Conservation (phyloP, 2,113 vertebrate genomes). For the Zapornia atra region DNA sequence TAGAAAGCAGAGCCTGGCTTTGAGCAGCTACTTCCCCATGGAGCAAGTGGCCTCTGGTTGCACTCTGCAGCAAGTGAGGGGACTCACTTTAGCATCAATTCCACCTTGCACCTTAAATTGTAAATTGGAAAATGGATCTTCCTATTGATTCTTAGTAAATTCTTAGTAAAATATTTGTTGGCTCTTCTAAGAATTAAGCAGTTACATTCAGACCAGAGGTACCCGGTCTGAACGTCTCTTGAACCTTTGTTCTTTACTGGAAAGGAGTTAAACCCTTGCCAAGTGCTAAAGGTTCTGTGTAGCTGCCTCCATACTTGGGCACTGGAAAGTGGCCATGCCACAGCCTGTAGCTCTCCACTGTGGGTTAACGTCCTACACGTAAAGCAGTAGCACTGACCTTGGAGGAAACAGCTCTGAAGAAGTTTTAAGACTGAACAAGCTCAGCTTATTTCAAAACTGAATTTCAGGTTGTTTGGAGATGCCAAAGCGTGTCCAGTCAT, state of each 20-base stretch:
- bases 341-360: neutral
- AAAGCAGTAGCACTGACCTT: neutral
- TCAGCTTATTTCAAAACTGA: neutral
- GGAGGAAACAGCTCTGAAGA: neutral
- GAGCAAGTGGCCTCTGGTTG: neutral
- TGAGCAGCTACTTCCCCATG: neutral
- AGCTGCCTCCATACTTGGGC: neutral
- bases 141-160: neutral
- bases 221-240: neutral
- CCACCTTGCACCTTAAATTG: neutral
- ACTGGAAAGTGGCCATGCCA: neutral
- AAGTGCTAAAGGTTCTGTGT: neutral
- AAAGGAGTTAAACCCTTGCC: neutral
- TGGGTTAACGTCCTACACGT: neutral
- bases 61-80: neutral
- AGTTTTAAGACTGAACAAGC: neutral
- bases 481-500: neutral
- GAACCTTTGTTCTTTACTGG: neutral
- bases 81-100: neutral
- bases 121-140: neutral
- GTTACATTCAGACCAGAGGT: neutral
- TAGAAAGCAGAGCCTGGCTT: neutral
- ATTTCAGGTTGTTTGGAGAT: neutral
- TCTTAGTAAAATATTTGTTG: neutral
- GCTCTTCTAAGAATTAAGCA: neutral